These are phyloP conservation scores for Polymixis flavicincta DNA, from an alignment of 2,888 invertebrate species.

Conservation along the genomic window DNA sequence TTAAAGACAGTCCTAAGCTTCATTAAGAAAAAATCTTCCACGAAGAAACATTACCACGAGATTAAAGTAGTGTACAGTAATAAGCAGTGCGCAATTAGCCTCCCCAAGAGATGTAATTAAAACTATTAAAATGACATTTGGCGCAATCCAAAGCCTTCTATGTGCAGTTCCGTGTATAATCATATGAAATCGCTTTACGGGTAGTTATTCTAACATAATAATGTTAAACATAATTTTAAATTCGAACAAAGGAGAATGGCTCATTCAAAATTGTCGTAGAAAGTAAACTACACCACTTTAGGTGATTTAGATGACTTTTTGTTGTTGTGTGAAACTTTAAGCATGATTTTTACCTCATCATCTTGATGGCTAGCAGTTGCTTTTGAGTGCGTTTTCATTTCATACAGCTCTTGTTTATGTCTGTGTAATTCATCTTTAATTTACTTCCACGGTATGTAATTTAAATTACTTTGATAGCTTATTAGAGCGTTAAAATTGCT, in stretches of 20 bases:
- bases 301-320: conserved; percentile 58
- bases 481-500: conserved; percentile 45
- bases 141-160: conserved; percentile 71
- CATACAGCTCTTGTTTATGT: conserved; percentile 45
- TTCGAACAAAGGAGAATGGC: conserved; percentile 67
- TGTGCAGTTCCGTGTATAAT: conserved; percentile 74
- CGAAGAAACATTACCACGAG: conserved; percentile 54
- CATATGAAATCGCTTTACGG: conserved; percentile 77
- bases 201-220: conserved; percentile 74
- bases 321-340: conserved; percentile 62
- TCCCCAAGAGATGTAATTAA: conserved; percentile 80
- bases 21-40: conserved; percentile 48
- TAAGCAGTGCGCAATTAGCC: conserved; percentile 76
- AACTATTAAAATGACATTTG: conserved; percentile 89
- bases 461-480: conserved; percentile 52
- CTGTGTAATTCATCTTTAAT: conserved; percentile 62
- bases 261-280: conserved; percentile 68
- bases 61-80: conserved; percentile 67
- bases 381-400: conserved; percentile 58
- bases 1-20: conserved; percentile 31
- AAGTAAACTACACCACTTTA: conserved; percentile 64
- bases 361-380: conserved; percentile 40
- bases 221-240: conserved; percentile 76
- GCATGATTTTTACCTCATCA: conserved; percentile 64
- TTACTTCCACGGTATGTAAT: conserved; percentile 45